Evolutionary conservation across 2,797 vertebrate species (phyloP).

Genomic region (Fistularia tabacaria): DNA sequence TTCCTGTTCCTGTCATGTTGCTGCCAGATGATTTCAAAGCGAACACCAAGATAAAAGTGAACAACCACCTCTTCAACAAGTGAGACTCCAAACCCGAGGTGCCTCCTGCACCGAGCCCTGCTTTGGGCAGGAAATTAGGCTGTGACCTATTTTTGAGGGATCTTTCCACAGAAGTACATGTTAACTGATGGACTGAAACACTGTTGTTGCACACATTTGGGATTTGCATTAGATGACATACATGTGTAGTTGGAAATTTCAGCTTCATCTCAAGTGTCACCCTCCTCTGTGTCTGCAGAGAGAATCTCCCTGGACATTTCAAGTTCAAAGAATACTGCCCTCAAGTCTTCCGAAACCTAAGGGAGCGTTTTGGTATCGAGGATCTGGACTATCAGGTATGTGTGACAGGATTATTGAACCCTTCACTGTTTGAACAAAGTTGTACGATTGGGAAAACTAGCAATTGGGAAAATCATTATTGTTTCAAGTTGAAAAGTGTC

Average conservation of each 20-base stretch:
- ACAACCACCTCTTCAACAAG: conserved; percentile 97
- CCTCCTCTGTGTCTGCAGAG: conserved; percentile 67
- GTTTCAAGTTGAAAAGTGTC: too few relatives aligned
- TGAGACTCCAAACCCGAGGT: conserved; percentile 36
- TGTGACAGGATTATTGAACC: not conserved
- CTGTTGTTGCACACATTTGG: too few relatives aligned
- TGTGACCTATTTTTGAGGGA: too few relatives aligned
- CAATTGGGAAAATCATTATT: not conserved
- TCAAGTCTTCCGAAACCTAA: conserved; percentile 91
- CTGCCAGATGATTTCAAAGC: conserved; percentile 95
- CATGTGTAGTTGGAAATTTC: too few relatives aligned
- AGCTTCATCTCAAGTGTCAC: not conserved
- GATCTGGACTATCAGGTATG: conserved; percentile 89
- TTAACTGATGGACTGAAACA: too few relatives aligned
- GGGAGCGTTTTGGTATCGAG: conserved; percentile 89
- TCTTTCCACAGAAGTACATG: too few relatives aligned
- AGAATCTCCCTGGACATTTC: conserved; percentile 93
- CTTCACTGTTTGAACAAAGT: too few relatives aligned
- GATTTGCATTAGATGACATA: too few relatives aligned
- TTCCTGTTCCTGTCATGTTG: conserved; percentile 90
- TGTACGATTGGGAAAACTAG: too few relatives aligned
- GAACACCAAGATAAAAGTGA: conserved; percentile 94
- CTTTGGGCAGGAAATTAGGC: too few relatives aligned
- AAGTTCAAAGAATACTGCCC: conserved; percentile 98
- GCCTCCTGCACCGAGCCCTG: too few relatives aligned